Percentiles rank a stretch among this genome's conserved stretches.
Evolutionary conservation across 1,140 invertebrate species (phyloP).

Genomic region (Copidosoma floridanum): DNA sequence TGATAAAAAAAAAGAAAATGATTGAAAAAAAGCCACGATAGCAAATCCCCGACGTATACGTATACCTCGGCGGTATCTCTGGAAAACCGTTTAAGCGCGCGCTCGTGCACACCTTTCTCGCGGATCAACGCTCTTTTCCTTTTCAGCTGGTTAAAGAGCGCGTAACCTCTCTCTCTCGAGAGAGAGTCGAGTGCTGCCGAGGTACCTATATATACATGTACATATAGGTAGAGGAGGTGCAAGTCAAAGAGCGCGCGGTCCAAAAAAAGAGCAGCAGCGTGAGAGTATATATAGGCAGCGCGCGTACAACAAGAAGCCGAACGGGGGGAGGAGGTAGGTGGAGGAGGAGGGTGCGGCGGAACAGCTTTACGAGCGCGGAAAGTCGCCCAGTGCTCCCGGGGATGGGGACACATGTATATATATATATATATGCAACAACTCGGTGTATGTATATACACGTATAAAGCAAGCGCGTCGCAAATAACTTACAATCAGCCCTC

Average conservation of each 20-base stretch:
- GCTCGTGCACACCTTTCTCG: not conserved
- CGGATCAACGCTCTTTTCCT: constrained; percentile 16
- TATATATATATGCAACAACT: no score
- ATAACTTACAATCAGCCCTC: constrained; percentile 57
- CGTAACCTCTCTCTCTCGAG: constrained; percentile 7
- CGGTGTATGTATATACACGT: no score
- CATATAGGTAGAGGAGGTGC: not conserved
- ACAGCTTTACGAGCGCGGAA: constrained; percentile 56
- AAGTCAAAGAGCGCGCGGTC: constrained; percentile 3
- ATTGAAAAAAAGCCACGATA: no score
- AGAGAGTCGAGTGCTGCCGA: not conserved
- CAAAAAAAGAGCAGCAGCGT: constrained; percentile 10
- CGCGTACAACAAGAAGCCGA: constrained; percentile 37
- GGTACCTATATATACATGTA: not conserved
- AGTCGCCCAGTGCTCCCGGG: constrained; percentile 52
- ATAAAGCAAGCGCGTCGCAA: constrained; percentile 56
- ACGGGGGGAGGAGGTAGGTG: constrained; percentile 4
- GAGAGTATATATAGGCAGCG: constrained; percentile 26
- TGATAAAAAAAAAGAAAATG: no score
- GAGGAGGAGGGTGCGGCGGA: constrained; percentile 32
- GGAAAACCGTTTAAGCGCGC: no score
- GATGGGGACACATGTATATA: no score
- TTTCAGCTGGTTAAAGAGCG: constrained; percentile 8
- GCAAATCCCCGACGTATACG: no score
- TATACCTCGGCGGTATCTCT: no score